These are phyloP conservation scores for Leptinotarsa haldemani DNA, from an alignment of 2,888 invertebrate species.

Conservation along the genomic window DNA sequence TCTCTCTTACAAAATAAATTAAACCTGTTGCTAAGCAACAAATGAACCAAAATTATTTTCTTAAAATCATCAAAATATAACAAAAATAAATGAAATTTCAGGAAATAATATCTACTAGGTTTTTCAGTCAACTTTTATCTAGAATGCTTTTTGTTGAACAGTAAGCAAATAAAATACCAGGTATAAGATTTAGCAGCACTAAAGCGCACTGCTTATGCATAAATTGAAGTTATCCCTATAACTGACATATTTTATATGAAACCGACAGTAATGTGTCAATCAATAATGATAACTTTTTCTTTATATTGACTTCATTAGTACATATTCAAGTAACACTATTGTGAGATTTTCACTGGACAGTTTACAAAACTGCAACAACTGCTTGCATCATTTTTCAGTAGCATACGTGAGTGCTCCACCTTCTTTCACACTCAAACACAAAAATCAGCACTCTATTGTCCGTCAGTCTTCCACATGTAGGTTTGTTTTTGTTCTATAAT, in stretches of 20 bases:
- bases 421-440: too few relatives aligned
- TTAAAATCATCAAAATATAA: conserved; percentile 25
- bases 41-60: conserved; percentile 14
- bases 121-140: conserved; percentile 45
- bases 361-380: too few relatives aligned
- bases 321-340: too few relatives aligned
- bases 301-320: conserved; percentile 34
- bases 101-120: conserved; percentile 21
- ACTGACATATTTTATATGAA: conserved; percentile 25
- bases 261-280: neutral
- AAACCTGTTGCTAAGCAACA: conserved; percentile 5
- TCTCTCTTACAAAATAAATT: neutral
- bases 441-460: too few relatives aligned
- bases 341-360: too few relatives aligned
- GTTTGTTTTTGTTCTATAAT: too few relatives aligned
- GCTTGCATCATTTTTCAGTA: too few relatives aligned
- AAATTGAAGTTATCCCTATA: conserved; percentile 30
- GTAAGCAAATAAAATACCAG: conserved; percentile 46
- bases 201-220: conserved; percentile 36
- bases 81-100: conserved; percentile 11
- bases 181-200: conserved; percentile 42
- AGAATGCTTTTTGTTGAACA: conserved; percentile 54
- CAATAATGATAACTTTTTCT: conserved; percentile 29
- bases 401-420: too few relatives aligned
- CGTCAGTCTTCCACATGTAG: too few relatives aligned